A percentile compares a stretch with the other conserved stretches of the same genome.
Evolutionary conservation across 2,113 vertebrate genomes (phyloP).

Genomic region (Brienomyrus brachyistius): DNA sequence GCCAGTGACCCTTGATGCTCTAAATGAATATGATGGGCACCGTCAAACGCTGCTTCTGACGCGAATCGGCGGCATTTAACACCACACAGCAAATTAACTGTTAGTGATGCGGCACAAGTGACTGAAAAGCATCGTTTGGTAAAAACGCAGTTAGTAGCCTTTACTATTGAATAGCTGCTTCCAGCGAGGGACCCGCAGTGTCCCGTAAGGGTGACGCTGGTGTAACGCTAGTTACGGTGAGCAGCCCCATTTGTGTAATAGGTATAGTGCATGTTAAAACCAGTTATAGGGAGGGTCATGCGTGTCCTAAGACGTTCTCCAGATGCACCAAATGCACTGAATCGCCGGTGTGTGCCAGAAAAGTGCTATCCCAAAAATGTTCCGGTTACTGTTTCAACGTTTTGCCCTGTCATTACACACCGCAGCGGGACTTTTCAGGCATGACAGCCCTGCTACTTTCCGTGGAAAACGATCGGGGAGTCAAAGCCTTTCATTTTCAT

Average conservation of each 20-base stretch:
- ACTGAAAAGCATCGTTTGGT: not conserved
- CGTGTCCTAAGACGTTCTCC: not conserved
- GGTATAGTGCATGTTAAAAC: not conserved
- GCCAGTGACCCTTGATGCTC: not conserved
- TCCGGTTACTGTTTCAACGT: not conserved
- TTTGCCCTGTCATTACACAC: not conserved
- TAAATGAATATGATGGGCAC: not conserved
- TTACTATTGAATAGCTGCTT: not conserved
- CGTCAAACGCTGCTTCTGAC: not conserved
- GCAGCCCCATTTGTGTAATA: not conserved
- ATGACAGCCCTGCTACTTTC: not conserved
- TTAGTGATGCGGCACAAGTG: not conserved
- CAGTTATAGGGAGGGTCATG: not conserved
- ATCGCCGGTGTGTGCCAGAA: not conserved
- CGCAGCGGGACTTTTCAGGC: not conserved
- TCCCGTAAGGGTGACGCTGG: not conserved
- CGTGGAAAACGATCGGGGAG: not conserved
- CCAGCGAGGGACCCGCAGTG: not conserved
- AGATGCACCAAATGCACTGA: not conserved
- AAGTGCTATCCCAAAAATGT: not conserved
- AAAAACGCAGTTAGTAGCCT: not conserved
- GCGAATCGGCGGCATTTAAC: not conserved
- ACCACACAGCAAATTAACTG: not conserved
- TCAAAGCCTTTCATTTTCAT: not conserved
- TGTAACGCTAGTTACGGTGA: not conserved